Percentiles rank a stretch among this genome's conserved stretches.
Conservation (phyloP, 1,140 invertebrate genomes). For the Drosophila sp. region DNA sequence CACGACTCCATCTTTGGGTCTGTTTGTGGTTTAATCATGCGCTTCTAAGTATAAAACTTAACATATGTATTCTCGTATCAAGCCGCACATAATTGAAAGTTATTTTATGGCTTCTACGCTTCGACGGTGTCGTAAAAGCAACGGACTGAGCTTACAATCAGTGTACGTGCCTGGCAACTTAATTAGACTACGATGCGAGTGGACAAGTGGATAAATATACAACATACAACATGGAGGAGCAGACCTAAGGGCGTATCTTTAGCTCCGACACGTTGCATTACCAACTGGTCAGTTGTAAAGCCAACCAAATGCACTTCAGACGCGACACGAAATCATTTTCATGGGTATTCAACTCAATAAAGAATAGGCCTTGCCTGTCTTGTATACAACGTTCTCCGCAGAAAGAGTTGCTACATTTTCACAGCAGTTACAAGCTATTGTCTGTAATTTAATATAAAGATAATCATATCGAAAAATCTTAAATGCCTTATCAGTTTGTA, state of each 20-base stretch:
- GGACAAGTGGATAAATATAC: constrained; percentile 4
- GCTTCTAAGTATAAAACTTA: constrained; percentile 53
- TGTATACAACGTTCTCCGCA: neutral
- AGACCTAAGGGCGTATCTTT: constrained; percentile 13
- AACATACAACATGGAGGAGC: too few species aligned
- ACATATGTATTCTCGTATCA: constrained; percentile 23
- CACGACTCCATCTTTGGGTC: constrained; percentile 34
- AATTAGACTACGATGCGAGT: constrained; percentile 61
- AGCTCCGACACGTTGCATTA: constrained; percentile 21
- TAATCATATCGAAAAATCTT: too few species aligned
- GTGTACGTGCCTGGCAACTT: constrained; percentile 64
- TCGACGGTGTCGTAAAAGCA: constrained; percentile 61
- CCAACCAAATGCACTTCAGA: constrained; percentile 33
- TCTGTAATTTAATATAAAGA: too few species aligned
- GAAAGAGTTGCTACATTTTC: neutral
- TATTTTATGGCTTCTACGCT: constrained; percentile 74
- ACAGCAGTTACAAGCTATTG: too few species aligned
- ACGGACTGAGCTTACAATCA: constrained; percentile 47
- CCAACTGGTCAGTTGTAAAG: constrained; percentile 34
- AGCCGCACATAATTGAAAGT: constrained; percentile 77
- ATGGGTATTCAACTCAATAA: neutral
- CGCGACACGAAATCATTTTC: neutral
- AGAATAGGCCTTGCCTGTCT: neutral
- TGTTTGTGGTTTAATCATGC: constrained; percentile 31
- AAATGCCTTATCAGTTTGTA: too few species aligned